A percentile compares a stretch with the other conserved stretches of the same genome.
These are phyloP conservation scores for Drosophila melanocephala DNA, from an alignment of 2,888 invertebrate species.

Conservation along the genomic window DNA sequence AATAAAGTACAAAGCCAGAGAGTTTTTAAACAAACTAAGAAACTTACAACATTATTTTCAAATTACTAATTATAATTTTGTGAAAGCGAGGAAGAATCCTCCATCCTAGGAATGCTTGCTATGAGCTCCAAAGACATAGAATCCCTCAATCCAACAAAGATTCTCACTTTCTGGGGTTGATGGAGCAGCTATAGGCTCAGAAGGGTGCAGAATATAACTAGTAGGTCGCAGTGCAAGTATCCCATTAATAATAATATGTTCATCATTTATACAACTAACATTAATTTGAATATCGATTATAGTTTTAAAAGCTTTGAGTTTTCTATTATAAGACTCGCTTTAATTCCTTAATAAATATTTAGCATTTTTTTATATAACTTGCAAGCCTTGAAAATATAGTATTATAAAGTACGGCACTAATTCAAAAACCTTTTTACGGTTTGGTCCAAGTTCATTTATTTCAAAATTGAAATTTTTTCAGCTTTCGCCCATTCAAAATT, in stretches of 20 bases:
- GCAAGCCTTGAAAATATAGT: background rate
- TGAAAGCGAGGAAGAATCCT: no score
- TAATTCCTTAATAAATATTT: background rate
- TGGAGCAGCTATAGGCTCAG: no score
- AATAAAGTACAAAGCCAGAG: background rate
- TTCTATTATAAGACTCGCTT: background rate
- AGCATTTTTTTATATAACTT: background rate
- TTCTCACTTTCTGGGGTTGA: no score
- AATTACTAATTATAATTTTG: background rate
- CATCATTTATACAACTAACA: background rate
- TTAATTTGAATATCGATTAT: background rate
- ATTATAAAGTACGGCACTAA: background rate
- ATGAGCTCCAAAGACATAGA: no score
- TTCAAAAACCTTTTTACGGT: background rate
- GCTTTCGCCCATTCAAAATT: background rate
- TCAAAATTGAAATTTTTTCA: background rate
- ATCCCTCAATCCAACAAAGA: no score
- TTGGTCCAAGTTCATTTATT: background rate
- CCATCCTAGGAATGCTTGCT: no score
- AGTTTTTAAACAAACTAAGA: background rate
- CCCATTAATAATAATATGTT: no score
- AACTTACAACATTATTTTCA: background rate
- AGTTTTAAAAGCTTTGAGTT: accelerated
- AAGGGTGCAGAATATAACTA: no score
- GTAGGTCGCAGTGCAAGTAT: no score